phyloP scores from a whole-genome alignment of 2,888 invertebrate genomes.

The Cremastinae sp. region DNA sequence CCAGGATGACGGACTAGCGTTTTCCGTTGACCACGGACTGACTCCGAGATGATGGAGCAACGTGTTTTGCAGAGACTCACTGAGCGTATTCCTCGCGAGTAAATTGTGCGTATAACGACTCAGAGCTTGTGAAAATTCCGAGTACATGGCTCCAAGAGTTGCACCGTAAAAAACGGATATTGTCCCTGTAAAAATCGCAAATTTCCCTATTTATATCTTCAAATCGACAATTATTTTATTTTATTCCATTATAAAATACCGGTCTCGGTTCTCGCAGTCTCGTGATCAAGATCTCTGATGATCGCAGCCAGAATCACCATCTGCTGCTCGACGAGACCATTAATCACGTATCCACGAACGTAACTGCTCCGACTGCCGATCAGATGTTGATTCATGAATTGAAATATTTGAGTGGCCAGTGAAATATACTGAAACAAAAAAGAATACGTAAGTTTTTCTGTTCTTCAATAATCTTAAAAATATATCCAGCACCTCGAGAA shows the following conservation, averaged over 20 bases:
- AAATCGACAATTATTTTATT: background rate
- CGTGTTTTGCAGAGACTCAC: slow-evolving; percentile 86
- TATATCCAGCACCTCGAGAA: slow-evolving; percentile 1
- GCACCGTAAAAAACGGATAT: slow-evolving; percentile 89
- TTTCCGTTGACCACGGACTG: slow-evolving; percentile 86
- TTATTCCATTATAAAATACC: slow-evolving; percentile 76
- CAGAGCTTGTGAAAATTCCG: slow-evolving; percentile 89
- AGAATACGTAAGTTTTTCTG: background rate
- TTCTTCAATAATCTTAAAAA: background rate
- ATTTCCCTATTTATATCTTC: background rate
- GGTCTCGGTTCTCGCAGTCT: slow-evolving; percentile 91
- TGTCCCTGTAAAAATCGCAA: slow-evolving; percentile 82
- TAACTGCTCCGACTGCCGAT: slow-evolving; percentile 88
- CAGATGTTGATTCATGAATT: slow-evolving; percentile 91
- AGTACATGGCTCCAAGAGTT: slow-evolving; percentile 86
- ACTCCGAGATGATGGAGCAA: slow-evolving; percentile 88
- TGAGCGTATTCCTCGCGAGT: slow-evolving; percentile 86
- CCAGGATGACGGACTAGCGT: slow-evolving; percentile 84
- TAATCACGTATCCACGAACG: slow-evolving; percentile 86
- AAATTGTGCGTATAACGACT: slow-evolving; percentile 90
- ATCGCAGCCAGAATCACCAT: slow-evolving; percentile 93
- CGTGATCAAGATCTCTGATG: slow-evolving; percentile 94
- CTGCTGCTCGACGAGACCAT: slow-evolving; percentile 92
- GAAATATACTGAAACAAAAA: slow-evolving; percentile 87
- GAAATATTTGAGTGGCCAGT: slow-evolving; percentile 92